A percentile compares a stretch with the other conserved stretches of the same genome.
These are phyloP conservation scores for Hyposoter didymator DNA, from an alignment of 2,888 invertebrate genomes.

Conservation along the genomic window DNA sequence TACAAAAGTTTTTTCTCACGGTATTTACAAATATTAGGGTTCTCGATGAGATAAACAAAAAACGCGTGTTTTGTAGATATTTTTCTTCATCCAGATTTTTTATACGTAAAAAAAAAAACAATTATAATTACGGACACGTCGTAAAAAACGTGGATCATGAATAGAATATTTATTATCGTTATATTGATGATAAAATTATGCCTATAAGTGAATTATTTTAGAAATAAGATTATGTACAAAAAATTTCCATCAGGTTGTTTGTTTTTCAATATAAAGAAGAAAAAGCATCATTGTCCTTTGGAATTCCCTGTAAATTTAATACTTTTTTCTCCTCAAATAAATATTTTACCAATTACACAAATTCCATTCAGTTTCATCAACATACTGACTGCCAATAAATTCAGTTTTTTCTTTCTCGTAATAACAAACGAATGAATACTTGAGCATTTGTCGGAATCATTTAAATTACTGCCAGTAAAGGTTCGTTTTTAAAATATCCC, in stretches of 20 bases:
- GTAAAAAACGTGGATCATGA: neutral
- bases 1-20: conserved; percentile 23
- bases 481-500: too few species aligned
- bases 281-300: neutral
- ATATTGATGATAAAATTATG: conserved; percentile 6
- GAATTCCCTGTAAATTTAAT: neutral
- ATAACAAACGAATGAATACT: too few species aligned
- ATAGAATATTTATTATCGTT: conserved; percentile 24
- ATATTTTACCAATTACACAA: too few species aligned
- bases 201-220: neutral
- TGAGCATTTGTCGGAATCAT: too few species aligned
- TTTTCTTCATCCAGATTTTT: neutral
- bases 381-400: too few species aligned
- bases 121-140: neutral
- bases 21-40: neutral
- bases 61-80: neutral
- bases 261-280: conserved; percentile 7
- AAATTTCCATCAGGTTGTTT: conserved; percentile 7
- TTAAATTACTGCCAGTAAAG: too few species aligned
- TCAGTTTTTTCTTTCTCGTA: too few species aligned
- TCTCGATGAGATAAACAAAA: neutral
- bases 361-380: too few species aligned
- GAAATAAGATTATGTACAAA: conserved; percentile 22
- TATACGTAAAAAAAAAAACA: neutral
- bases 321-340: too few species aligned